Conservation (phyloP, 2,113 vertebrate genomes). For the Mustela nigripes region DNA sequence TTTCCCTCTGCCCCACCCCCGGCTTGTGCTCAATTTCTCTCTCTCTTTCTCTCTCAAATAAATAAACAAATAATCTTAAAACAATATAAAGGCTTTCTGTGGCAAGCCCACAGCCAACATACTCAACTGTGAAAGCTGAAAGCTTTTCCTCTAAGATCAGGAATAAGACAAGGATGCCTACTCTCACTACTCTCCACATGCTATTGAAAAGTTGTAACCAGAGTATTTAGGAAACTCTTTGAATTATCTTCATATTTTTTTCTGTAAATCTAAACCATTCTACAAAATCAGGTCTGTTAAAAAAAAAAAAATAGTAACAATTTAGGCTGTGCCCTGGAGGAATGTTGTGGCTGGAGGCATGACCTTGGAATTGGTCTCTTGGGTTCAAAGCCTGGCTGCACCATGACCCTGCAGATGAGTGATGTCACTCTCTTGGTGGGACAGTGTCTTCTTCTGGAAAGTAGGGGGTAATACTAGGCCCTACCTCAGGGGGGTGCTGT, state of each 20-base stretch:
- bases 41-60: background rate
- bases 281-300: background rate
- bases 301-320: background rate
- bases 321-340: background rate
- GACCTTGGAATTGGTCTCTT: background rate
- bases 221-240: background rate
- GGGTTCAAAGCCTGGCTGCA: background rate
- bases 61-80: background rate
- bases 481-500: background rate
- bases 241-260: conserved; percentile 13
- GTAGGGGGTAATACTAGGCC: background rate
- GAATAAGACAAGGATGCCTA: background rate
- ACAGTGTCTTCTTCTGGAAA: background rate
- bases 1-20: background rate
- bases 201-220: background rate
- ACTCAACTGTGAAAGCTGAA: background rate
- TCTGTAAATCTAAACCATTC: conserved; percentile 11
- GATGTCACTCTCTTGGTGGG: background rate
- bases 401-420: background rate
- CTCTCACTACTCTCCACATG: background rate
- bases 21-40: background rate
- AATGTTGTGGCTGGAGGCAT: background rate
- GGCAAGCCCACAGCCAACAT: background rate
- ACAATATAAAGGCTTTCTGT: background rate
- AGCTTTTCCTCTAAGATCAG: background rate